Conservation (phyloP, 2,797 vertebrate species). For the Platyrinchus mystaceus region DNA sequence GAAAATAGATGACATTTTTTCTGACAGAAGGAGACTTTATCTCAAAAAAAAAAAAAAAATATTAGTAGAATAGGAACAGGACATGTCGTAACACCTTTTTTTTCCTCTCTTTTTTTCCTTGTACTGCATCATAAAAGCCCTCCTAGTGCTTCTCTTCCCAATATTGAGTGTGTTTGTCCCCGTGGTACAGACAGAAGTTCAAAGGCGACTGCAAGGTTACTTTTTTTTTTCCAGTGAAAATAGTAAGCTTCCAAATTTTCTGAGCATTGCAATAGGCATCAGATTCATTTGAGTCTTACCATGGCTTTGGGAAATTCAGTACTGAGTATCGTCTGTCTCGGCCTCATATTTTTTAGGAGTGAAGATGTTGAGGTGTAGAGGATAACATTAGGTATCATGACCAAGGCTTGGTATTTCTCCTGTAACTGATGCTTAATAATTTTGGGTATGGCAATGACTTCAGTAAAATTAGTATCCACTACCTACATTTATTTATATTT, state of each 20-base stretch:
- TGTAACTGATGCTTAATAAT: not conserved
- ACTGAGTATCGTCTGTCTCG: not conserved
- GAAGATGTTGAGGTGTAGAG: not conserved
- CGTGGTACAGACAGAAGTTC: not conserved
- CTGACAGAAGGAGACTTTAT: not conserved
- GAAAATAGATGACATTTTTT: not conserved
- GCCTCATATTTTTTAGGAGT: not conserved
- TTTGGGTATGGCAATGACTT: not conserved
- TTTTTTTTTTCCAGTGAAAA: not conserved
- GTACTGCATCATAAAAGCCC: not conserved
- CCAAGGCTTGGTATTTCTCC: not conserved
- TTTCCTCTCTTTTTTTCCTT: fast-evolving
- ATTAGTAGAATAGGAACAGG: not conserved
- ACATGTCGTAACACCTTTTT: fast-evolving
- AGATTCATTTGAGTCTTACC: not conserved
- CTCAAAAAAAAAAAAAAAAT: not conserved
- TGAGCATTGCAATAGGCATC: not conserved
- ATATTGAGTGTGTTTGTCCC: not conserved
- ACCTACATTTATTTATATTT: not conserved
- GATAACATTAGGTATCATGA: not conserved
- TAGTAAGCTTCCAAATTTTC: not conserved
- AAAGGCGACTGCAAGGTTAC: not conserved
- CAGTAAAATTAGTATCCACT: not conserved
- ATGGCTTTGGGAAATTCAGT: not conserved
- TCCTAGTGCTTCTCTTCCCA: not conserved